These are phyloP conservation scores for Cryptomyrus ogoouensis DNA, from an alignment of 2,113 vertebrate genomes.

Conservation along the genomic window DNA sequence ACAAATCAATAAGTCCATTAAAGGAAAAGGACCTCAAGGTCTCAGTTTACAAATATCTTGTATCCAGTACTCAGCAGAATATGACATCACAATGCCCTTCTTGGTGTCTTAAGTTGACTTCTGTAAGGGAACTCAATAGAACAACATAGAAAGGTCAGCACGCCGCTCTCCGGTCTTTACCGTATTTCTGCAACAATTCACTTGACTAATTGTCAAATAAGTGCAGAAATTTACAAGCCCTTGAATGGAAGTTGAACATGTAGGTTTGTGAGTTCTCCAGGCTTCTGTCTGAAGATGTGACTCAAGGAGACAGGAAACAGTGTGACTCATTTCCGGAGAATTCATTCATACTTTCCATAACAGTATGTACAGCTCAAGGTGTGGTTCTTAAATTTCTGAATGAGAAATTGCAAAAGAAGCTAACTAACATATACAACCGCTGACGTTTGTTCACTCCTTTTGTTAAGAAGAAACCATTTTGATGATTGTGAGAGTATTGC, in stretches of 20 bases:
- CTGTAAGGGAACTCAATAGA: not conserved
- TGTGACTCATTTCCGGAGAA: not conserved
- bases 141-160: not conserved
- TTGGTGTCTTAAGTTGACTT: not conserved
- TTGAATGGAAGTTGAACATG: not conserved
- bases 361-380: not conserved
- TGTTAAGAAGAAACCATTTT: not conserved
- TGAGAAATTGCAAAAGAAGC: not conserved
- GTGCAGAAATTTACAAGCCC: not conserved
- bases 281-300: not conserved
- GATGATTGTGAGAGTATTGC: not conserved
- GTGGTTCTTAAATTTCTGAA: not conserved
- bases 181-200: not conserved
- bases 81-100: not conserved
- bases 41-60: not conserved
- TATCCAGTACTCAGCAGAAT: not conserved
- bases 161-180: not conserved
- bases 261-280: not conserved
- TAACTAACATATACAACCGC: not conserved
- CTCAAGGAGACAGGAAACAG: not conserved
- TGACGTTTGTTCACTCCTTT: not conserved
- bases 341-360: not conserved
- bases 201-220: not conserved
- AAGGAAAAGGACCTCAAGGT: not conserved
- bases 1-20: constrained; percentile 15